Conservation (phyloP, 2,113 vertebrate genomes). For the Seriola aureovittata region DNA sequence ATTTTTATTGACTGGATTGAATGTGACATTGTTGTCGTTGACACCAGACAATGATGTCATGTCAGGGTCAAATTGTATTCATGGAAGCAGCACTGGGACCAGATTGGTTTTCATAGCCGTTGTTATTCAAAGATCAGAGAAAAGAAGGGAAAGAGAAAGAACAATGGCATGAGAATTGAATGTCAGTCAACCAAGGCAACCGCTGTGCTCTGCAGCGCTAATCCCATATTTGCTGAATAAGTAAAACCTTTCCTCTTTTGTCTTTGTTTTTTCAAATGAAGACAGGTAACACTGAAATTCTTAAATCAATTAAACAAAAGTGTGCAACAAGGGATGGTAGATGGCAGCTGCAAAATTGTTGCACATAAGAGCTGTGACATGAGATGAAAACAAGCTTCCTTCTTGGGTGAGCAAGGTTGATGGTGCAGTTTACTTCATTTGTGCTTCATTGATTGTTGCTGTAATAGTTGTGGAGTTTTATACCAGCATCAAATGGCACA, state of each 20-base stretch:
- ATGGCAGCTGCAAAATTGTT: neutral
- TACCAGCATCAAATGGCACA: neutral
- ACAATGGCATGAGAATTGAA: constrained; percentile 36
- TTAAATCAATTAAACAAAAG: constrained; percentile 36
- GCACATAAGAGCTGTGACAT: neutral
- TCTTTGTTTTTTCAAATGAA: constrained; percentile 11
- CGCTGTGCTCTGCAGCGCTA: constrained; percentile 39
- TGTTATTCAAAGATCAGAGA: constrained; percentile 49
- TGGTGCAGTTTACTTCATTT: neutral
- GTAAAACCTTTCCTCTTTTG: constrained; percentile 22
- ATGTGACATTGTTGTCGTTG: neutral
- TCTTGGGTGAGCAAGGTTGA: neutral
- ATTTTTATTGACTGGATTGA: constrained; percentile 15
- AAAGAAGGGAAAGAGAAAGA: constrained; percentile 28
- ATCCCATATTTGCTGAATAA: constrained; percentile 60
- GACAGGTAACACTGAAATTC: constrained; percentile 11
- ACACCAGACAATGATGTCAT: constrained; percentile 4
- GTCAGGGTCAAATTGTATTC: constrained; percentile 22
- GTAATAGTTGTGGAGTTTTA: constrained; percentile 3
- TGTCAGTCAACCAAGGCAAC: constrained; percentile 44
- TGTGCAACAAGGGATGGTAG: neutral
- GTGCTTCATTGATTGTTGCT: neutral
- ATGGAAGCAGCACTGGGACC: constrained; percentile 24
- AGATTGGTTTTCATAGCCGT: constrained; percentile 31
- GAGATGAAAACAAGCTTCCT: constrained; percentile 8